Evolutionary conservation across 2,797 vertebrate species (phyloP), one percentile per base, ranked within the genome.

Genomic region (Ceryle rudis): DNA sequence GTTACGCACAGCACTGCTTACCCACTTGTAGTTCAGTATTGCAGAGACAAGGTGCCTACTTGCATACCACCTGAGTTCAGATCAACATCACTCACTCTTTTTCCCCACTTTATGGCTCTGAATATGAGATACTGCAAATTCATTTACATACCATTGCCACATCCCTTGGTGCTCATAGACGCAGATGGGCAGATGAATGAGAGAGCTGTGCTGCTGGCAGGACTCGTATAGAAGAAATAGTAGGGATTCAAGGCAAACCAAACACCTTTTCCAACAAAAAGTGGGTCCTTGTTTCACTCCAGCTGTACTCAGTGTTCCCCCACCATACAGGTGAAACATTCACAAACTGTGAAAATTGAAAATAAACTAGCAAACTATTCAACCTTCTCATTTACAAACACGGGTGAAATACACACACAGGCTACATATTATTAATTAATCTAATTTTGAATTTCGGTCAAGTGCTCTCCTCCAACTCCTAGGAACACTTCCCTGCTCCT

Each of bases 401-500:
- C 39, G 20, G 31, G 28, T 39, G 25, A 75, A 69, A 83, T 5
- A 86, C 19, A 49, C 9, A 51, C 0, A 0, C 11, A 31, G 11
- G n/a, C 10, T 71, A 69, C 81, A 26, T 35, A 46, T 17, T 69
- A 62, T 18, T 25, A 20, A 39, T 51, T 28, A 10, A 79, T 35
- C 16, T 65, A 37, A 79, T n/a, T 74, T 46, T 69, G 41, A 18
- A 35, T 66, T 85, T 93, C 49, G 13, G 25, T 20, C 25, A 52
- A 31, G 1, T 2, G 7, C 5, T 77, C 57, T 16, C 22, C 12
- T 82, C 26, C 71, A 89, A 21, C 35, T 60, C 60, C 20, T 12
- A 5, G 0, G 0, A 61, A 29, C 4, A 6, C 8, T 70, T 83
- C 22, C 51, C 67, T 0, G 0, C 26, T 71, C 14, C 41, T 3